Evolutionary conservation across 2,797 vertebrate species (phyloP).

Genomic region (Benthosema pterotum): DNA sequence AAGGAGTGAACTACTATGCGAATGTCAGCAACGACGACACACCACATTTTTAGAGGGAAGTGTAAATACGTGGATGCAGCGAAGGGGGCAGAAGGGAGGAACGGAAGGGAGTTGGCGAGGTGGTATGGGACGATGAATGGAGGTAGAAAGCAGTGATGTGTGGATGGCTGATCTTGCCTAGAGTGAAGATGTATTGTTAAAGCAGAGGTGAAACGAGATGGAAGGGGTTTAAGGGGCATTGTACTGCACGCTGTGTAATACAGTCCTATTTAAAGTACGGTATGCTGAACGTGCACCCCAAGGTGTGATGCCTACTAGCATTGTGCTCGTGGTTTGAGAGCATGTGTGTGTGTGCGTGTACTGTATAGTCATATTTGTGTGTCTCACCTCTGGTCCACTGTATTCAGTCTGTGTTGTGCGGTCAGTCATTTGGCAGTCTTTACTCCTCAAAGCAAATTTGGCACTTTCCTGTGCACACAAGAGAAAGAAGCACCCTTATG

Average conservation of each 20-base stretch:
- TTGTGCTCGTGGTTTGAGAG: not conserved
- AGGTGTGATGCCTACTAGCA: constrained; percentile 12
- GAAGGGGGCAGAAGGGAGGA: constrained; percentile 7
- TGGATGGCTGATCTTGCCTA: constrained; percentile 8
- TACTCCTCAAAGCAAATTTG: constrained; percentile 85
- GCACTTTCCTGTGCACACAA: constrained; percentile 86
- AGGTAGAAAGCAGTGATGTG: too few species aligned
- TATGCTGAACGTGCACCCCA: not conserved
- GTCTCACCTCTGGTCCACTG: constrained; percentile 90
- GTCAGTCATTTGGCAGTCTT: constrained; percentile 88
- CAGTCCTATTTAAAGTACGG: constrained; percentile 4
- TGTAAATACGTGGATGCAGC: constrained; percentile 33
- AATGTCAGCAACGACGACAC: constrained; percentile 45
- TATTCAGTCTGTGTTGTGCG: constrained; percentile 95
- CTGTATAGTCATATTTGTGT: constrained; percentile 33
- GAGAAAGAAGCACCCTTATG: constrained; percentile 56
- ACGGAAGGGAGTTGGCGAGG: not conserved
- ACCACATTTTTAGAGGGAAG: constrained; percentile 45
- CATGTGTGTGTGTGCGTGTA: constrained; percentile 15
- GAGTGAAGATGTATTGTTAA: constrained; percentile 38
- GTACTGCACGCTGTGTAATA: constrained; percentile 11
- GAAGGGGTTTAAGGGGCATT: constrained; percentile 10
- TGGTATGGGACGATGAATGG: constrained; percentile 4
- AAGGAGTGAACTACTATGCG: constrained; percentile 52
- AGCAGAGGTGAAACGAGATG: constrained; percentile 30